Evolutionary conservation across 2,797 vertebrate genomes (phyloP).

Genomic region (Poecile montanus): DNA sequence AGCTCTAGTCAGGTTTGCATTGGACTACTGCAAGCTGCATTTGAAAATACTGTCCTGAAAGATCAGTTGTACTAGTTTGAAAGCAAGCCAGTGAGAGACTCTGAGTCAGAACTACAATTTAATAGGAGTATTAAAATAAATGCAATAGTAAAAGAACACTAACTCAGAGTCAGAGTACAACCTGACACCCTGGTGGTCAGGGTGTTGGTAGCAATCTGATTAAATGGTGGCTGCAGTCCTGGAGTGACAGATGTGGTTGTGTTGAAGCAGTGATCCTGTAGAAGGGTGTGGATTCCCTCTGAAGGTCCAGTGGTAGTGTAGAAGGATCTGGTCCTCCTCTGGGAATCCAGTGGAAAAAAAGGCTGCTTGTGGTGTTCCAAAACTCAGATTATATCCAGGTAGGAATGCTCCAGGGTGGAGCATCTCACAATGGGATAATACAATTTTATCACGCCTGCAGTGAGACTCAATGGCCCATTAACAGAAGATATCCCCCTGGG

Average conservation of each 20-base stretch:
- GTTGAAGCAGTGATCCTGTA: not conserved
- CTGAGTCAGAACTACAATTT: not conserved
- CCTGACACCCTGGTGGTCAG: not conserved
- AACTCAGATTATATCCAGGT: not conserved
- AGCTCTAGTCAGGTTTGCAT: not conserved
- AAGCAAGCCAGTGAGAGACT: not conserved
- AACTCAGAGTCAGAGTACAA: not conserved
- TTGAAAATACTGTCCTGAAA: not conserved
- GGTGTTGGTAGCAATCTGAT: not conserved
- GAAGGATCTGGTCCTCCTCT: not conserved
- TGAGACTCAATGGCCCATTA: not conserved
- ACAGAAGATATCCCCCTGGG: rapidly evolving
- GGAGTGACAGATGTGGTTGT: not conserved
- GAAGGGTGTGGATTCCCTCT: not conserved
- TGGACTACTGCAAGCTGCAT: not conserved
- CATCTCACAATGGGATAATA: not conserved
- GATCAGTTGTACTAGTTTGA: not conserved
- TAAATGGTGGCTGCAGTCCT: not conserved
- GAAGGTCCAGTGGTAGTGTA: too few species aligned
- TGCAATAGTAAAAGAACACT: not conserved
- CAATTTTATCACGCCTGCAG: not conserved
- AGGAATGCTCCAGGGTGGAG: not conserved
- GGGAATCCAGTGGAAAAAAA: not conserved
- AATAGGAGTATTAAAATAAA: not conserved
- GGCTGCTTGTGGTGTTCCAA: not conserved